Percentiles rank a stretch among this genome's conserved stretches.
phyloP scores from a whole-genome alignment of 53 echinoderm and acorn worm species.

The Pentamera pediparva region DNA sequence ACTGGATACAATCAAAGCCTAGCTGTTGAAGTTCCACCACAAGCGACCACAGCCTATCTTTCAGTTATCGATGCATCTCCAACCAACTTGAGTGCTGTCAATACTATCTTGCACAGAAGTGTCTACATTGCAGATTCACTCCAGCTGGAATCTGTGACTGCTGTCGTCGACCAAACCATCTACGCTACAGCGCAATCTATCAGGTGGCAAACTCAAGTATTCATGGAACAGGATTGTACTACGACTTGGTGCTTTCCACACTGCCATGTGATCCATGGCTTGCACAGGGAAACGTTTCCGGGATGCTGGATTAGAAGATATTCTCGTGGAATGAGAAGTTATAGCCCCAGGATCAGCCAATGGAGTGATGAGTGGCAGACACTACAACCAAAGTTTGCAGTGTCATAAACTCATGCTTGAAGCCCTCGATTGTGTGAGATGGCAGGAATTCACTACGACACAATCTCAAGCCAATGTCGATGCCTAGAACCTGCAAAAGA shows the following conservation, averaged over 20 bases:
- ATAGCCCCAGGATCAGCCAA: conserved; percentile 44
- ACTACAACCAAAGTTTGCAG: conserved; percentile 50
- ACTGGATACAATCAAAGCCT: conserved; percentile 44
- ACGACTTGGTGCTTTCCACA: conserved; percentile 61
- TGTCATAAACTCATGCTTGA: conserved; percentile 57
- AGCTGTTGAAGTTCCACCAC: conserved; percentile 1
- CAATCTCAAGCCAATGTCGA: conserved; percentile 1
- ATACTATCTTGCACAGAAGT: conserved; percentile 49
- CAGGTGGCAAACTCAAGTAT: conserved; percentile 39
- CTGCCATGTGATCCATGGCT: conserved; percentile 35
- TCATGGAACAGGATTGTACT: conserved; percentile 42
- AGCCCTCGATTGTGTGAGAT: conserved; percentile 42
- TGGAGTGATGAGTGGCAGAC: conserved; percentile 43
- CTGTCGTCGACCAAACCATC: conserved; percentile 61
- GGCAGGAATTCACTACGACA: conserved; percentile 10
- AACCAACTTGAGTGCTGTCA: conserved; percentile 49
- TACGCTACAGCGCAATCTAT: conserved; percentile 49
- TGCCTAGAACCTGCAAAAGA: neutral
- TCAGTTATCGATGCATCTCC: conserved; percentile 57
- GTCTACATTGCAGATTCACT: conserved; percentile 31
- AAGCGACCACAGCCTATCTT: conserved; percentile 51
- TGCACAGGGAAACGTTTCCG: conserved; percentile 54
- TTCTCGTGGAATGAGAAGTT: conserved; percentile 41
- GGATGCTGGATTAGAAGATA: conserved; percentile 58
- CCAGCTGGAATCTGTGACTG: conserved; percentile 24